These are phyloP conservation scores for Lampropteryx suffumata DNA, from an alignment of 2,888 invertebrate species.

Conservation along the genomic window DNA sequence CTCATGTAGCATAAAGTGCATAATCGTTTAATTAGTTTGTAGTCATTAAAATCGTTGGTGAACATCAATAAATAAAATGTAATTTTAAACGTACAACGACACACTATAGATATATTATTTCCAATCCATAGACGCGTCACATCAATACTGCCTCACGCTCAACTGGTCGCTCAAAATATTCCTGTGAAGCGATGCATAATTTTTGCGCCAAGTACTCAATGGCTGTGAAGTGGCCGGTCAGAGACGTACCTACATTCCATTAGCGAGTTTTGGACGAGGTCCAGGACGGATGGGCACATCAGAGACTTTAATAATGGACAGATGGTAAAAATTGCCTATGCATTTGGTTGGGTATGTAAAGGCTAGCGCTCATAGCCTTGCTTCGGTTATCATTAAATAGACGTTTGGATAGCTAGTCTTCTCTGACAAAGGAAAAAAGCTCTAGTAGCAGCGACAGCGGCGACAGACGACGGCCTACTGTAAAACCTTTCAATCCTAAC, in stretches of 20 bases:
- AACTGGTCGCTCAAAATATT: slow-evolving; percentile 40
- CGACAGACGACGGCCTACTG: too few species aligned
- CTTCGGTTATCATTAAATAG: too few species aligned
- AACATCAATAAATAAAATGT: too few species aligned
- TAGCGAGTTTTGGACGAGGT: slow-evolving; percentile 71
- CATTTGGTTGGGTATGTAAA: background rate
- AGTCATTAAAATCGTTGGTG: too few species aligned
- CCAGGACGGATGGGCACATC: slow-evolving; percentile 52
- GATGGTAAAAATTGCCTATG: slow-evolving; percentile 28
- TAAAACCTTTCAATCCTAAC: too few species aligned
- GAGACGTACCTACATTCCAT: slow-evolving; percentile 70
- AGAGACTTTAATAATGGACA: slow-evolving; percentile 42
- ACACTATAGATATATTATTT: slow-evolving; percentile 16
- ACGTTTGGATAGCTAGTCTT: too few species aligned
- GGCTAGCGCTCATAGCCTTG: too few species aligned
- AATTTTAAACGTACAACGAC: too few species aligned
- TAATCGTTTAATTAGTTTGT: too few species aligned
- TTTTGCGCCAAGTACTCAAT: slow-evolving; percentile 62
- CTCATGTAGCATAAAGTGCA: too few species aligned
- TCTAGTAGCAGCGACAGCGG: too few species aligned
- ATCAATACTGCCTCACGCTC: slow-evolving; percentile 35
- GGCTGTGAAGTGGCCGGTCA: slow-evolving; percentile 64
- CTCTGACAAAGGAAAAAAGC: too few species aligned
- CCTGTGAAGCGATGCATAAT: slow-evolving; percentile 59
- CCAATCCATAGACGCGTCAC: slow-evolving; percentile 24